Evolutionary conservation across 2,797 vertebrate species (phyloP).

Genomic region (Oryzias sinensis): DNA sequence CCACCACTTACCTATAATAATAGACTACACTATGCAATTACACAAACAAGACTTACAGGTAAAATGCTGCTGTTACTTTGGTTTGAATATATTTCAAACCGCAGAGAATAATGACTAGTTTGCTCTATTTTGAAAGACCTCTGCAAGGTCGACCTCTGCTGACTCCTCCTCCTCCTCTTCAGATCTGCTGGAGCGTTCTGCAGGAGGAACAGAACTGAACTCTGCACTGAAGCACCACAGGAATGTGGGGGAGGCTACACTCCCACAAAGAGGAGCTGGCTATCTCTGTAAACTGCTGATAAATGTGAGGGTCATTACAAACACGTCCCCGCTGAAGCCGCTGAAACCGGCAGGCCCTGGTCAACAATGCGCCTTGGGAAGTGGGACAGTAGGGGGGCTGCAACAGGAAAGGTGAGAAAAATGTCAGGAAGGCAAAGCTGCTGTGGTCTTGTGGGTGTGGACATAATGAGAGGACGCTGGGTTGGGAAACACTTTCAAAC

Average conservation of each 20-base stretch:
- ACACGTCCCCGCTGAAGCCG: neutral
- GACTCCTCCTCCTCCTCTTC: conserved; percentile 26
- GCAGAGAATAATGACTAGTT: neutral
- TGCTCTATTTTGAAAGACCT: conserved; percentile 28
- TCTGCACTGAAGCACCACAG: conserved; percentile 54
- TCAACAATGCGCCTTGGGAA: conserved; percentile 8
- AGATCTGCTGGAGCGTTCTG: conserved; percentile 28
- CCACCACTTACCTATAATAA: no score
- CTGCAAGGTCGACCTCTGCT: conserved; percentile 23
- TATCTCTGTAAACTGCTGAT: conserved; percentile 62
- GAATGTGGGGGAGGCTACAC: conserved; percentile 68
- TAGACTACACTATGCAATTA: no score
- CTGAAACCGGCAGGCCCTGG: neutral
- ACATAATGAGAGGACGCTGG: conserved; percentile 24
- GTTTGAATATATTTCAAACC: neutral
- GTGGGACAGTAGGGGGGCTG: neutral
- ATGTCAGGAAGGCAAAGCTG: conserved; percentile 53
- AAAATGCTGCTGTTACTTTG: neutral
- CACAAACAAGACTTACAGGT: neutral
- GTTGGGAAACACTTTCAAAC: conserved; percentile 19
- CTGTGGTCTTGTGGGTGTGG: conserved; percentile 51
- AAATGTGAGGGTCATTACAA: conserved; percentile 35
- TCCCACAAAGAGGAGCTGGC: conserved; percentile 38
- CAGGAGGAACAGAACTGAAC: conserved; percentile 25
- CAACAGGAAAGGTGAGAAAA: conserved; percentile 68